phyloP scores from a whole-genome alignment of 2,888 invertebrate genomes.

The Drosophila tanythrix region DNA sequence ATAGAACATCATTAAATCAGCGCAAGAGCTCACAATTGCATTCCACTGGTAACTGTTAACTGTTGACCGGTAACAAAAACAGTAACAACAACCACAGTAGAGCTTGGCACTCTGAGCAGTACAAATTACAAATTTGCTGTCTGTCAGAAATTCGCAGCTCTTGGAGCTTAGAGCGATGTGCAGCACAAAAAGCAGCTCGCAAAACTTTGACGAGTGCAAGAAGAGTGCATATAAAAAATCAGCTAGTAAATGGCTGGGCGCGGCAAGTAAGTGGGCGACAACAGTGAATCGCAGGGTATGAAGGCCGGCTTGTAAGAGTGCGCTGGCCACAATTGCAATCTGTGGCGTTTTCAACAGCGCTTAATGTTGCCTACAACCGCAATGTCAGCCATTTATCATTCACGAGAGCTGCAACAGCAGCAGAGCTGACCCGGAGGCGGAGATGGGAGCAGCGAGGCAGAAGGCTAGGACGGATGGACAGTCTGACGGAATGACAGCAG shows the following conservation, averaged over 20 bases:
- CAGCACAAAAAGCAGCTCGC: conserved; percentile 48
- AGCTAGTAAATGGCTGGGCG: conserved; percentile 22
- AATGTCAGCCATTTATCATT: conserved; percentile 78
- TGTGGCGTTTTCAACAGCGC: conserved; percentile 75
- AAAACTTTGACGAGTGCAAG: conserved; percentile 58
- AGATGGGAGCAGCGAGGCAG: not conserved
- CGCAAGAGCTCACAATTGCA: conserved; percentile 67
- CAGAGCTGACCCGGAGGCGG: conserved; percentile 14
- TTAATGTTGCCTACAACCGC: conserved; percentile 76
- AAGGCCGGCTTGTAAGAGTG: not conserved
- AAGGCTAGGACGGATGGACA: conserved; percentile 18
- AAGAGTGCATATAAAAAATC: conserved; percentile 44
- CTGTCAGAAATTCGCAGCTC: conserved; percentile 53
- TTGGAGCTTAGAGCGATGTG: conserved; percentile 21
- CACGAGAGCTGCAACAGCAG: conserved; percentile 43
- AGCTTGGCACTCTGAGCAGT: conserved; percentile 47
- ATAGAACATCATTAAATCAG: conserved; percentile 73
- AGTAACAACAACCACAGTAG: conserved; percentile 21
- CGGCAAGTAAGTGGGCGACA: not conserved
- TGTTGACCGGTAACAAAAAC: conserved; percentile 36
- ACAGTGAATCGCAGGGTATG: not conserved
- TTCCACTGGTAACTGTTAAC: conserved; percentile 55
- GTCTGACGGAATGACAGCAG: conserved; percentile 30
- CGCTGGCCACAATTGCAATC: conserved; percentile 71
- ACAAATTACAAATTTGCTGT: conserved; percentile 71